Evolutionary conservation across 2,888 invertebrate genomes (phyloP), one percentile per base, ranked within the genome.

Genomic region (Mythimna impura): DNA sequence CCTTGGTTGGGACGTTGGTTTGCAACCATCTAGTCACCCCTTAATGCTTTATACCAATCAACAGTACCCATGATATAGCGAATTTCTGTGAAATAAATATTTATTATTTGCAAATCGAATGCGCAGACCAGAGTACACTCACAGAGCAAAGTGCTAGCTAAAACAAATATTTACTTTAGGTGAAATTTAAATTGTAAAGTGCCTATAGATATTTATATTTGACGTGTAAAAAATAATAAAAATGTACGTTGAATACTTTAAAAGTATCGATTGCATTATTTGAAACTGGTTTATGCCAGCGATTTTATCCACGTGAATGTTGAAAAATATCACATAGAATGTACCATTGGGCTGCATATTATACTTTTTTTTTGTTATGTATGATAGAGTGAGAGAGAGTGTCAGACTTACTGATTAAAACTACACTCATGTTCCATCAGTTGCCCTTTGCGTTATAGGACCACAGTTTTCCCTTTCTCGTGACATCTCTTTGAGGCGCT

Each of bases 121-220:
- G 43, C 12, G 9, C 30, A 55, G 36, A 43, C 5, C 22, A 52
- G n/a, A 43, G 74, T 80, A 73, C 58, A 74, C 54, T 78, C 30
- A 30, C 66, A 20, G 6, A 65, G 60, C 22, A 67, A 74, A 80
- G 61, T 74, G 80, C 36, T 67, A 55, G 20, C 14, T 50, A 9
- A 40, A 58, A 79, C 55, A 74, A 73, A 80, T 80, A 70, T 82
- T 80, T 82, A 78, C 55, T 17, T 55, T 52, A n/a, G 30, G 40
- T 43, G 17, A 60, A 69, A 66, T 47, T 61, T 55, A n/a, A 66
- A 76, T 60, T 54, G 40, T 60, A 1, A 22, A 62, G 4, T 63
- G 10, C 47, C 47, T 30, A 65, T 30, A n/a, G 17, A 17, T 65
- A 30, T 66, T 65, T 55, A n/a, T 54, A 36, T 61, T 52, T 52